Percentiles rank a stretch among this genome's conserved stretches.
Evolutionary conservation across 2,113 vertebrate genomes (phyloP).

Genomic region (Pelecanus crispus): DNA sequence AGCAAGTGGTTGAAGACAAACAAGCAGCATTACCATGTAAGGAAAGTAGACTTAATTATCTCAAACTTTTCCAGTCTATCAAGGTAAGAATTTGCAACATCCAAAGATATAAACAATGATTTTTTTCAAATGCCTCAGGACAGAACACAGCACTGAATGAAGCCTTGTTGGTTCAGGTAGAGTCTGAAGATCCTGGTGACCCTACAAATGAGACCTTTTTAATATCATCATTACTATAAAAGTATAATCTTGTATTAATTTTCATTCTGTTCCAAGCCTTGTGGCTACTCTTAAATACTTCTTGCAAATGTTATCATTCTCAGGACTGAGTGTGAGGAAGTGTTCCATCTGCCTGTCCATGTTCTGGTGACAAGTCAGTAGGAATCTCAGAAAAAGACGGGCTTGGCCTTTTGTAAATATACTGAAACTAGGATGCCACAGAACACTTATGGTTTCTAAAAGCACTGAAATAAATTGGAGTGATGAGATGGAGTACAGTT

Average conservation of each 20-base stretch:
- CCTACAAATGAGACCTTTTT: not conserved
- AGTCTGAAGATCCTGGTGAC: not conserved
- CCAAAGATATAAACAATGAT: not conserved
- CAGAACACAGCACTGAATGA: not conserved
- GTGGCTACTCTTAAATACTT: not conserved
- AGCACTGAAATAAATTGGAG: not conserved
- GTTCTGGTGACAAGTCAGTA: not conserved
- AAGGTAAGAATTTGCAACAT: not conserved
- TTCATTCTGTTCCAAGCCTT: not conserved
- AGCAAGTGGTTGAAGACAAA: not conserved
- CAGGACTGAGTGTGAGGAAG: not conserved
- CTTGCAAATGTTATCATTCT: not conserved
- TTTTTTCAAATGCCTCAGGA: not conserved
- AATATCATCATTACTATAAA: not conserved
- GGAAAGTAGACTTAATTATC: slow-evolving; percentile 18
- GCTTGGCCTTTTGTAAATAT: not conserved
- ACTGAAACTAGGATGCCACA: not conserved
- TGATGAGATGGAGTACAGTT: not conserved
- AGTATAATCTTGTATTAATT: not conserved
- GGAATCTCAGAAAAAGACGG: not conserved
- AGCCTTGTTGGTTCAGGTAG: not conserved
- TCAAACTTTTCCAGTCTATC: not conserved
- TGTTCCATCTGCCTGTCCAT: not conserved
- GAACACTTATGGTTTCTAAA: not conserved
- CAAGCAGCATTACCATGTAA: not conserved